Evolutionary conservation across 2,888 invertebrate species (phyloP), one percentile per base, ranked within the genome.

Genomic region (Muschampia plurimacula): DNA sequence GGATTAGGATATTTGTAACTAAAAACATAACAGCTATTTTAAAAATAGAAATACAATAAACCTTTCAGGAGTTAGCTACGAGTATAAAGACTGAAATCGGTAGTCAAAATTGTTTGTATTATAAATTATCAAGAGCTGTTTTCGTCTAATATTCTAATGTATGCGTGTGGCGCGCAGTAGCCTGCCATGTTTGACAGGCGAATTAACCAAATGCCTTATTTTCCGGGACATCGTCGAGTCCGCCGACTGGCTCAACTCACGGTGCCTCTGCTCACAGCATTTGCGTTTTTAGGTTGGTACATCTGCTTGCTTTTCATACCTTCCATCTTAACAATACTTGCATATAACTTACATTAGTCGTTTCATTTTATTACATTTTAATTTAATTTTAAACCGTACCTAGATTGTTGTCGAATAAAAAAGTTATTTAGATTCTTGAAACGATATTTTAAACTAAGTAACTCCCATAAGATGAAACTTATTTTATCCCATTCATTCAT

Each of bases 231-330:
- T 80, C 87, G 84, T 85, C 90, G 91, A 89, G 91, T 79, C 75
- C 82, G 89, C 90, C 84, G 89, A 83, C 81, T 86, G 88, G 88
- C 88, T 86, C 90, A 82, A 80, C 81, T 83, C 86, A 83, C 90
- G 92, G 92, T 91, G 89, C 90, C 91, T 91, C 93, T 91, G 90
- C 92, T 94, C 92, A 93, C 93, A 86, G 85, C 89, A 90, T 89
- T 90, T 91, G 82, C 86, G 85, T 90, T 93, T 93, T 92, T 94
- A 94, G 94, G 94, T 94, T 92, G 84, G 94, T 94, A 93, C 86
- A 80, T 80, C 79, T 76, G 89, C 91, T 89, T 89, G 89, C 90
- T 87, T 87, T 82, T 77, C 66, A 72, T 72, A 28, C 41, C 55
- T 64, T 63, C 41, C 60, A 67, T 72, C 32, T 41, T 71, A 66